Conservation (phyloP, 35 echinoderm and acorn worm species). For the Holothuria glaberrima region DNA sequence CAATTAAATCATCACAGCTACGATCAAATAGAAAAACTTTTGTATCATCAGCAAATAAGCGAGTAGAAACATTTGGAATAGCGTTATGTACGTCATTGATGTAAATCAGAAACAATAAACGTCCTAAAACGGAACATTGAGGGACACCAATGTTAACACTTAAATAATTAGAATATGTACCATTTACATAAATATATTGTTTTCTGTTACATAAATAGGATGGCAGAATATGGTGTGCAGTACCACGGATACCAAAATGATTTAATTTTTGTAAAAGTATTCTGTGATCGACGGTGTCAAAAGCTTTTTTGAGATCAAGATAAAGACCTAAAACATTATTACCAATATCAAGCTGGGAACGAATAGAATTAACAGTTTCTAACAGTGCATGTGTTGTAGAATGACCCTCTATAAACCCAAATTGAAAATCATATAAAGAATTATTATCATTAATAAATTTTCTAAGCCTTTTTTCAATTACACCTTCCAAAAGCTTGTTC, state of each 20-base stretch:
- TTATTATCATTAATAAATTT: neutral
- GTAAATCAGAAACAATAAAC: no score
- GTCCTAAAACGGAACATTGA: no score
- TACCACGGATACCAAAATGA: neutral
- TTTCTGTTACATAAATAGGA: conserved; percentile 8
- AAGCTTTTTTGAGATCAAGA: conserved; percentile 10
- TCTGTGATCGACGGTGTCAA: neutral
- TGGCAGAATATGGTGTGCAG: neutral
- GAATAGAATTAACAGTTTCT: neutral
- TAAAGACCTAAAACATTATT: conserved; percentile 5
- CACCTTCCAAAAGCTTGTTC: neutral
- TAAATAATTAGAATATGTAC: neutral
- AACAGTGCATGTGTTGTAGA: neutral
- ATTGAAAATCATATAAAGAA: neutral
- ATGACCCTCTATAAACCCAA: neutral
- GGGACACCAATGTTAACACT: conserved; percentile 2
- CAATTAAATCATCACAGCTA: no score
- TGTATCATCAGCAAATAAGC: no score
- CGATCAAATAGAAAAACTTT: no score
- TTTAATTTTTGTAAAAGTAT: no score
- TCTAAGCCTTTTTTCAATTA: neutral
- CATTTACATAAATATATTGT: neutral
- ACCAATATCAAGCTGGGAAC: neutral
- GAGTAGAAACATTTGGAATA: no score
- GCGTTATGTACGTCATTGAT: no score